These are phyloP conservation scores for Lipophrys pholis DNA, from an alignment of 2,113 vertebrate genomes.

Conservation along the genomic window DNA sequence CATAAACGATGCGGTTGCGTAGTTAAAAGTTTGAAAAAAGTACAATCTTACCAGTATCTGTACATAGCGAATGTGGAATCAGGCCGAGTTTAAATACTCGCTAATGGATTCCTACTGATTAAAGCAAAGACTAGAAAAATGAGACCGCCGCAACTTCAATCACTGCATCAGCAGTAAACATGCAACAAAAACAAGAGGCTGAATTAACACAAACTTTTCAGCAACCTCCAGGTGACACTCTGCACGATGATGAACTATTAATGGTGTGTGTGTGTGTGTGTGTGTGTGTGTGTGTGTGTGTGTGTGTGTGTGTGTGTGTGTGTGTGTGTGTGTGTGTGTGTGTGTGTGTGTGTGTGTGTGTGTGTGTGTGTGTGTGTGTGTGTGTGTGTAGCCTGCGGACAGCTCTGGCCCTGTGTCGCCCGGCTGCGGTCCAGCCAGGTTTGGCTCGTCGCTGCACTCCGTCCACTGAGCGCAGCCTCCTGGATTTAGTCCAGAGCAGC, in stretches of 20 bases:
- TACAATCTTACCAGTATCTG: constrained; percentile 1
- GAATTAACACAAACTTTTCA: constrained; percentile 3
- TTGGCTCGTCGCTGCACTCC: constrained; percentile 56
- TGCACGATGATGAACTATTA: constrained; percentile 45
- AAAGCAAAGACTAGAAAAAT: constrained; percentile 6
- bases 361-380: no score
- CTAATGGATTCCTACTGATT: neutral
- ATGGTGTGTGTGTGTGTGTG: constrained; percentile 24
- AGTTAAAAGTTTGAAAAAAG: neutral
- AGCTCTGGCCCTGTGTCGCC: constrained; percentile 57
- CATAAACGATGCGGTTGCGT: neutral
- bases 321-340: no score
- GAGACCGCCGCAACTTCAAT: constrained; percentile 1
- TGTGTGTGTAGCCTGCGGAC: constrained; percentile 44
- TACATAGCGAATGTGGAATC: neutral
- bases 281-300: no score
- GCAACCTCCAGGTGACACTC: constrained; percentile 46
- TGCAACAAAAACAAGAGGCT: constrained; percentile 4
- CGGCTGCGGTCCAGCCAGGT: constrained; percentile 59
- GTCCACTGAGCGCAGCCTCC: constrained; percentile 17
- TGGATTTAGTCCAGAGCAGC: constrained; percentile 62
- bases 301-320: constrained; percentile 1
- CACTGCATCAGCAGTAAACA: constrained; percentile 10
- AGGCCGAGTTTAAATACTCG: no score
- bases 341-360: constrained; percentile 14